Evolutionary conservation across 2,113 vertebrate genomes (phyloP), one percentile per base, ranked within the genome.

Genomic region (Corythaeola cristata): DNA sequence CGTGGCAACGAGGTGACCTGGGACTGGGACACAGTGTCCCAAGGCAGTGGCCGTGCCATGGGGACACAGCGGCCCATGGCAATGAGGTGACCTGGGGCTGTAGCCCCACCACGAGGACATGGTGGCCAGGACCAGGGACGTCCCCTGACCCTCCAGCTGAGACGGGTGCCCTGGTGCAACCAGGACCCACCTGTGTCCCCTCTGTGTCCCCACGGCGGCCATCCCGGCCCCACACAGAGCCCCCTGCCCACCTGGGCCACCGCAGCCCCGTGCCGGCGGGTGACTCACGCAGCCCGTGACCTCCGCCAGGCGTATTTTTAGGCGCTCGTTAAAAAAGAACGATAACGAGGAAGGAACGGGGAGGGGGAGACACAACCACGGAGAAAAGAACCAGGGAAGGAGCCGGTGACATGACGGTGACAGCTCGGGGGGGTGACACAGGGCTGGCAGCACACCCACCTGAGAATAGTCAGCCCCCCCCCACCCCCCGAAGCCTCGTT

Each of bases 271-370:
- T 0, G 35, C 41, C 6, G 16, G 15, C 1, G 30, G 44, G 75
- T 97, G 95, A 89, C 93, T 94, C 93, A 92, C 44, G 3, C 72
- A 93, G 93, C 85, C 78, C 5, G 28, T 90, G 91, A 89, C 96
- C 95, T 85, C 72, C 32, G 7, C 23, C 0, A 80, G 68, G 85
- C 23, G 21, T 92, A 92, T 95, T 97, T 96, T 92, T 96, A 94
- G 89, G 91, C 8, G 0, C 95, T 96, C 35, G 50, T 97, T 97
- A 96, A 83, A 95, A 85, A 63, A 66, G 88, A 90, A 67, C 60
- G 77, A 86, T 89, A 94, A 95, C 8, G 52, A 74, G 45, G 45
- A 14, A n/a, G 58, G 41, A 44, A 44, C 3, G 26, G 35, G 44
- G 27, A 5, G 59, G 5, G 15, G 10, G 15, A 39, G 11, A 8